These are phyloP conservation scores for Ceratosolen solmsi DNA, from an alignment of 1,140 invertebrate genomes.

Conservation along the genomic window DNA sequence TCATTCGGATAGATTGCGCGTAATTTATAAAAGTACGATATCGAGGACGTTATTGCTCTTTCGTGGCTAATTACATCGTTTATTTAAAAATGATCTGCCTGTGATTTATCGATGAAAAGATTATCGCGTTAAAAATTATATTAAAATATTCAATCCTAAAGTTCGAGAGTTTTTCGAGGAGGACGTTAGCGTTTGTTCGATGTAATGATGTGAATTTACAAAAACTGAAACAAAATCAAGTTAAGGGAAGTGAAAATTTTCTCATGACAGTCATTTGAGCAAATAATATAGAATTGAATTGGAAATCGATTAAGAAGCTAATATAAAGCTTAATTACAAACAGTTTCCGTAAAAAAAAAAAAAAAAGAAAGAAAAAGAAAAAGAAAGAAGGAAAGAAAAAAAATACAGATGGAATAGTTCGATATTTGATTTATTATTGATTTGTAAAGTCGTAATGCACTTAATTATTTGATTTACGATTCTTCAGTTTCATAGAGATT, in stretches of 20 bases:
- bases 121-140: too few species aligned
- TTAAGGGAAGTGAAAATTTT: too few species aligned
- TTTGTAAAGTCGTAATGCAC: not conserved
- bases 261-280: not conserved
- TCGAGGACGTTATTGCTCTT: not conserved
- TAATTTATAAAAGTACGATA: not conserved
- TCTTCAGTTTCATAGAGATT: not conserved
- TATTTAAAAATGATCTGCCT: too few species aligned
- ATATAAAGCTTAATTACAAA: not conserved
- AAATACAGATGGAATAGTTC: not conserved
- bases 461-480: slow-evolving; percentile 14
- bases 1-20: not conserved
- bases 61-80: too few species aligned
- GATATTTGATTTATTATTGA: slow-evolving; percentile 11
- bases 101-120: too few species aligned
- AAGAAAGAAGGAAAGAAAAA: too few species aligned
- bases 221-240: too few species aligned
- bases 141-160: too few species aligned
- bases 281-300: not conserved
- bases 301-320: not conserved
- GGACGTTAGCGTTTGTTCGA: too few species aligned
- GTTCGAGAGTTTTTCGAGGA: too few species aligned
- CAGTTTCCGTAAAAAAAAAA: not conserved
- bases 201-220: too few species aligned
- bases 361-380: too few species aligned